Evolutionary conservation across 2,888 invertebrate species (phyloP), one percentile per base, ranked within the genome.

Genomic region (Pristionchus arcanus): DNA sequence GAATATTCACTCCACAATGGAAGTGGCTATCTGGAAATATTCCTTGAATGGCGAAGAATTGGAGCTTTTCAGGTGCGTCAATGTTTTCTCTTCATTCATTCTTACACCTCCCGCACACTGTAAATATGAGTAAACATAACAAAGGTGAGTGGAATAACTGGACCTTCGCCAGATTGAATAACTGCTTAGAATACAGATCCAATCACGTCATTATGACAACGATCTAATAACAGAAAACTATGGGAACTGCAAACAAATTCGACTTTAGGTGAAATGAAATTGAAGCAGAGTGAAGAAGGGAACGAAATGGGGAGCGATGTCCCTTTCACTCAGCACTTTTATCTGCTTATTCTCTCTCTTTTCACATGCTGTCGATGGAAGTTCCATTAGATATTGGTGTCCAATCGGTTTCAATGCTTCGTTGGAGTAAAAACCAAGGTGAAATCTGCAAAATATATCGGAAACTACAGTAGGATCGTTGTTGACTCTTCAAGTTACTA

Each of bases 221-320:
- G 21, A 81, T 81, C 81, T 81, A 49, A 81, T 81, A 81, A 53
- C 49, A 81, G 53, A 42, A 74, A 81, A 81, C 19, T 81, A 28
- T 81, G 81, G 16, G 81, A 81, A 81, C 16, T 28, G 81, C 81
- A 81, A 81, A 81, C 42, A 81, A 42, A 25, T 74, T 42, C 81
- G 42, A 81, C 42, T 49, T 49, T 81, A 53, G 49, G n/a, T 16
- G 53, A 7, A 71, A 28, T 21, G 42, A 53, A 28, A n/a, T 53
- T 19, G 81, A 9, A 42, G 11, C 77, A 11, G 37, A 21, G 16
- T 74, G 37, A 53, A 77, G 77, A 25, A 49, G 53, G 28, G 28
- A 28, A 42, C 11, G 74, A 77, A 68, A 77, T 9, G 74, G 37
- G 34, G 42, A 81, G 49, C 37, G 81, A 81, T 49, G 42, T 81